Base-by-base conservation (phyloP, 2,797 vertebrate genomes). In the Typhlichthys eigenmanni region DNA sequence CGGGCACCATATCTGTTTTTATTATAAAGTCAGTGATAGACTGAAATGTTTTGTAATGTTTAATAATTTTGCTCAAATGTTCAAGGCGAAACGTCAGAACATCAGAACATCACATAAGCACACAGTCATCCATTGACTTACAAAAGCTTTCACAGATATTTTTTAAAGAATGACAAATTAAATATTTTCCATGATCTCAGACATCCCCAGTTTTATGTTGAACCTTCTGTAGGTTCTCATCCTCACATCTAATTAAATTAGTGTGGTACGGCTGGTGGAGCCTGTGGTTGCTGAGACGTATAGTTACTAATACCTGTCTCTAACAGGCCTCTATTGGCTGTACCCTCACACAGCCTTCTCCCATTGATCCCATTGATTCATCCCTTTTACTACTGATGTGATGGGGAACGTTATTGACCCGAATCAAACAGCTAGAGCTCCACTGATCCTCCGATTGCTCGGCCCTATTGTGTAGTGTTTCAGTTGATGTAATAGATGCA, bases 291-390 rank as follows among this genome's bases (percentile, higher is more conserved):
- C 87, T 78, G 80, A 88, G 81, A 85, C 60, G 75, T 75, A 79
- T 86, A 69, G 60, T 68, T 82, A 73, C 76, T 78, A 75, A 75
- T 71, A 68, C 72, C 79, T 84, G 82, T 76, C 84, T 86, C 79
- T 83, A 84, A 85, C 74, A 79, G 83, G 85, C 82, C 81, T 85
- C 85, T 75, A 83, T 72, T 60, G 81, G 86, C 87, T 88, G 81
- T 43, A 43, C 38, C 78, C 81, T 84, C 72, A 72, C 66, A 66
- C 67, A 69, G 85, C 74, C 80, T 74, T 62, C 49, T 32, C 81
- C 68, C 69, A 84, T 87, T 84, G 85, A 91, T 87, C 72, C 70
- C 74, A 92, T 91, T 61, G 89, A 90, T 88, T 86, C 64, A 84
- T 91, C 74, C 68, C 74, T 78, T 79, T 89, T 85, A 79, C 81